phyloP scores from a whole-genome alignment of 2,888 invertebrate genomes.

The Dryobota labecula region DNA sequence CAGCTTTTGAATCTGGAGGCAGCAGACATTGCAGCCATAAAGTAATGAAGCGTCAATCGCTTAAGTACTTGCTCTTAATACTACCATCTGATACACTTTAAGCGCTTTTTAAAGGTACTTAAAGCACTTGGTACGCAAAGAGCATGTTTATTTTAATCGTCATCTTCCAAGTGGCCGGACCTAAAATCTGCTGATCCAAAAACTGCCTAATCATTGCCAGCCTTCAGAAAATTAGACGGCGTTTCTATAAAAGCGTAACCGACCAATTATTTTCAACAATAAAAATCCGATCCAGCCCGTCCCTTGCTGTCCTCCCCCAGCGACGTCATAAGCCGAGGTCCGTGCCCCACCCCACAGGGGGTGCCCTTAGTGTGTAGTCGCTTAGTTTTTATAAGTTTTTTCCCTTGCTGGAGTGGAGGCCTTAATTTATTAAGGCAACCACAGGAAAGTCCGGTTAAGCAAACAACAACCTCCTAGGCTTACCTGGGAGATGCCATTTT shows the following conservation, averaged over 20 bases:
- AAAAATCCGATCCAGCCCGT: too few species aligned
- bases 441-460: too few species aligned
- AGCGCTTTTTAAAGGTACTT: constrained; percentile 17
- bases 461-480: too few species aligned
- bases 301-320: too few species aligned
- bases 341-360: too few species aligned
- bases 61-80: constrained; percentile 20
- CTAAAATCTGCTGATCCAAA: background rate
- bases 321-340: too few species aligned
- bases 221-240: constrained; percentile 12
- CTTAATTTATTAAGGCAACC: too few species aligned
- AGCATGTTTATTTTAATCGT: constrained; percentile 24
- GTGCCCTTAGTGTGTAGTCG: too few species aligned
- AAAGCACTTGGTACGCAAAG: constrained; percentile 9
- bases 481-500: too few species aligned
- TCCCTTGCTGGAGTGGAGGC: too few species aligned
- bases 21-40: background rate
- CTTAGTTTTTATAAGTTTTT: too few species aligned
- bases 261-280: constrained; percentile 42
- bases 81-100: constrained; percentile 13
- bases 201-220: constrained; percentile 26
- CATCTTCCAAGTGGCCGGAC: background rate
- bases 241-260: constrained; percentile 14
- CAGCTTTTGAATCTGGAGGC: background rate
- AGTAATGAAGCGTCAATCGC: constrained; percentile 28